Percentiles rank a stretch among this genome's conserved stretches.
These are phyloP conservation scores for Ischnus inquisitorius DNA, from an alignment of 2,888 invertebrate genomes.

Conservation along the genomic window DNA sequence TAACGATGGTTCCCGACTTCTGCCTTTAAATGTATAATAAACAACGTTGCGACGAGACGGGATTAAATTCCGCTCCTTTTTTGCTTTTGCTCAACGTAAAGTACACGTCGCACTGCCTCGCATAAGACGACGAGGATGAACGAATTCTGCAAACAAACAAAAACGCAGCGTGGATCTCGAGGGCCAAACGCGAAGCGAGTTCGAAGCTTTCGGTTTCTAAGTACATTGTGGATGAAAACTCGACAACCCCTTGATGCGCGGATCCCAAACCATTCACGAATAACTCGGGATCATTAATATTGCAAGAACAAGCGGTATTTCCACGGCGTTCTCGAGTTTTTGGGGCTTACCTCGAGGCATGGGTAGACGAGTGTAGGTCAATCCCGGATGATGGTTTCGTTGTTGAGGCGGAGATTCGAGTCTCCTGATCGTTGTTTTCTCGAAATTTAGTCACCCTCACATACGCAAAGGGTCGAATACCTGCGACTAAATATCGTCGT, in stretches of 20 bases:
- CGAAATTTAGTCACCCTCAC: not conserved
- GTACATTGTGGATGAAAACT: not conserved
- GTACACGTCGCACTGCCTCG: not conserved
- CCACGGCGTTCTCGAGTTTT: not conserved
- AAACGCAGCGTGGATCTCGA: not conserved
- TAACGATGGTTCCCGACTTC: not conserved
- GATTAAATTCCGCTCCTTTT: not conserved
- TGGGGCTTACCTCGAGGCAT: not conserved
- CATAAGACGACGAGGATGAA: not conserved
- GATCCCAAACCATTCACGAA: not conserved
- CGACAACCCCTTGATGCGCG: not conserved
- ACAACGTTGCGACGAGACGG: conserved; percentile 11
- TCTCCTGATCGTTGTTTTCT: not conserved
- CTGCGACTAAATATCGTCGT: no score
- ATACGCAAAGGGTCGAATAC: no score
- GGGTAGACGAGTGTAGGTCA: not conserved
- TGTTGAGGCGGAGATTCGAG: not conserved
- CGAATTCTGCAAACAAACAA: not conserved
- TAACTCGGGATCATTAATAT: no score
- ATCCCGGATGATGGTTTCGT: not conserved
- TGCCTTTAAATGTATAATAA: conserved; percentile 5
- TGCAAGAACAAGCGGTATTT: not conserved
- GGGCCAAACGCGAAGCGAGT: not conserved
- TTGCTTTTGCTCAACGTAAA: not conserved
- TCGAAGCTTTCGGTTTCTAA: not conserved